These are phyloP conservation scores for Argya squamiceps DNA, from an alignment of 2,797 vertebrate species.

Conservation along the genomic window DNA sequence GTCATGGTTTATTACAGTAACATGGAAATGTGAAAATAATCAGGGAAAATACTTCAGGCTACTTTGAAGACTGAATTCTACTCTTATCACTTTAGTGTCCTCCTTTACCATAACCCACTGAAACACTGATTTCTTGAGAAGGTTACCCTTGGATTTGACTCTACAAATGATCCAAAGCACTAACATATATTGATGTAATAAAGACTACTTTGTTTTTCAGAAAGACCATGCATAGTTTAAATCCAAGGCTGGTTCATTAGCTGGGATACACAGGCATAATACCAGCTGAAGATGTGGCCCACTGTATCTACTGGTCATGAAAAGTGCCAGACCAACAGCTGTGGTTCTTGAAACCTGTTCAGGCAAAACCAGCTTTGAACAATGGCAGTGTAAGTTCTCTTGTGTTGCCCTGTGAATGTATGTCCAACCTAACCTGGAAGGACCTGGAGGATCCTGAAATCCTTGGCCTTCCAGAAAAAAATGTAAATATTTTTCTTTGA, in stretches of 20 bases:
- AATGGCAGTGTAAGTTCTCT: neutral
- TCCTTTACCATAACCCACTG: neutral
- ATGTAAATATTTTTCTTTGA: neutral
- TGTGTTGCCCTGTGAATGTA: neutral
- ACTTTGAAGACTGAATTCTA: slow-evolving; percentile 15
- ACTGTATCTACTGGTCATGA: neutral
- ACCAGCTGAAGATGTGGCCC: neutral
- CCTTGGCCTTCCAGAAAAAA: neutral
- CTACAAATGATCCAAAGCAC: neutral
- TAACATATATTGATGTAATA: neutral
- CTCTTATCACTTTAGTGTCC: neutral
- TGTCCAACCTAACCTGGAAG: neutral
- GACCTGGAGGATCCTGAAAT: neutral
- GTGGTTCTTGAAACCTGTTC: neutral
- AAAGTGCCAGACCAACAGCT: neutral
- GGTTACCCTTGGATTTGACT: neutral
- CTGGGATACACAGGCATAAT: neutral
- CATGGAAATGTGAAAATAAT: neutral
- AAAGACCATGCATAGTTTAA: neutral
- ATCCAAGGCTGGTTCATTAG: neutral
- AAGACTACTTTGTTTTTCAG: neutral
- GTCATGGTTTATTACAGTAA: slow-evolving; percentile 44
- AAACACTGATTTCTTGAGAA: neutral
- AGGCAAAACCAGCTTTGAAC: neutral
- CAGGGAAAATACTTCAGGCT: slow-evolving; percentile 23